These are phyloP conservation scores for Gopherus flavomarginatus DNA, from an alignment of 2,113 vertebrate species.

Conservation along the genomic window DNA sequence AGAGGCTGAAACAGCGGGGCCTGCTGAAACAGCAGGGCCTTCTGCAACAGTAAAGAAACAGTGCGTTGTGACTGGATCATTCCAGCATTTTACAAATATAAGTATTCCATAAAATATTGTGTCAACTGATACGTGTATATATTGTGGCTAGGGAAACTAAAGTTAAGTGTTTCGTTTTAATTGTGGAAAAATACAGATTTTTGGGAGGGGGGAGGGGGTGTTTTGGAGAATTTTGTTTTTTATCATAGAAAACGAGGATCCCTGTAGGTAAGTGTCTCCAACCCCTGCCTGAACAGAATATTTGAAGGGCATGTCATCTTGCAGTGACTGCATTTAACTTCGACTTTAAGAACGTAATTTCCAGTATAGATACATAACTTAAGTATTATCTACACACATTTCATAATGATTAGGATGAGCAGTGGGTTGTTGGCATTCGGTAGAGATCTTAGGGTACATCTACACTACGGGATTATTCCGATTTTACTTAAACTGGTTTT, in stretches of 20 bases:
- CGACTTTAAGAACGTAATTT: not conserved
- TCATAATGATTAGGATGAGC: not conserved
- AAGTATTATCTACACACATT: not conserved
- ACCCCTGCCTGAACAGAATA: not conserved
- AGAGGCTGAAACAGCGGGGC: not conserved
- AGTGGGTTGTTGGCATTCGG: not conserved
- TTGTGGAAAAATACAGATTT: not conserved
- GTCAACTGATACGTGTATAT: not conserved
- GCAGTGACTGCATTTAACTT: not conserved
- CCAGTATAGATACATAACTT: not conserved
- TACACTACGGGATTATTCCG: no score
- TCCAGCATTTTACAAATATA: not conserved
- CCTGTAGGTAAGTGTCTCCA: not conserved
- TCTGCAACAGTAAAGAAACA: not conserved
- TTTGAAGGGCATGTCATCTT: not conserved
- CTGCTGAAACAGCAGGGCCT: not conserved
- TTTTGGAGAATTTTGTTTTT: not conserved
- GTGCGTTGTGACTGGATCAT: not conserved
- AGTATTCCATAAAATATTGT: not conserved
- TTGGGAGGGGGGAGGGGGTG: not conserved
- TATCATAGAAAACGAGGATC: not conserved
- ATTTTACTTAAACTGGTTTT: no score
- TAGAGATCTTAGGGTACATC: not conserved
- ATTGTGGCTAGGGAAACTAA: not conserved
- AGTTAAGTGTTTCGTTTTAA: not conserved